Base-by-base conservation (phyloP, 2,797 vertebrate genomes). In the Coregonus ussuriensis region DNA sequence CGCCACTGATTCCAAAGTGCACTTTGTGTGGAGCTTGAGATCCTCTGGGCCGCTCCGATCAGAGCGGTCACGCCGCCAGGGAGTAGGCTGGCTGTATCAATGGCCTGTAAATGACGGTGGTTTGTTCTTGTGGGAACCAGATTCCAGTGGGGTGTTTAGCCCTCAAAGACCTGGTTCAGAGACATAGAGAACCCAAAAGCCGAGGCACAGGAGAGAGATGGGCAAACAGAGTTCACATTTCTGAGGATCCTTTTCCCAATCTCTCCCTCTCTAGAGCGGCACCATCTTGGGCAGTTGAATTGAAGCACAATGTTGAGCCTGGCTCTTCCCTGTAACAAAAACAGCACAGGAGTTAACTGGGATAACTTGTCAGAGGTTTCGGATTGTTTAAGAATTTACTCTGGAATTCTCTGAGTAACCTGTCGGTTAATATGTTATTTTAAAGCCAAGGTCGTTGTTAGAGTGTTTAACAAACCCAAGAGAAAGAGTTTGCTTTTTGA, bases 311-410 rank as follows among this genome's bases (percentile, higher is more conserved):
- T 25, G 25, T 25, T 25, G 25, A 25, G 25, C 25, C 25, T 25
- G 25, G 25, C 25, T 25, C 25, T 25, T 25, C 25, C 25, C 25
- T 25, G 25, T 25, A 25, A 59, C 47, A 81, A 78, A 75, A 85
- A 79, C 71, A 76, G 68, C 67, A 65, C 35, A 41, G 71, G 56
- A 72, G 75, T 82, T 83, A 83, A 82, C 70, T 83, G 73, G 66
- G 82, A 88, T 80, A 83, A 84, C 80, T 51, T 80, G 77, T 80
- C 77, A 59, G 37, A 14, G 52, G 74, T 75, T 72, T 82, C 47
- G 66, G 31, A 66, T 37, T 81, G 71, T 77, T 82, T 84, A 73
- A 85, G 68, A 80, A 71, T 75, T 54, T 65, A 3, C 70, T 72
- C 11, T 62, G 71, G 47, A 82, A 80, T 51, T 6, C 13, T 82